phyloP scores from a whole-genome alignment of 2,797 vertebrate species.

The Micromesistius poutassou region DNA sequence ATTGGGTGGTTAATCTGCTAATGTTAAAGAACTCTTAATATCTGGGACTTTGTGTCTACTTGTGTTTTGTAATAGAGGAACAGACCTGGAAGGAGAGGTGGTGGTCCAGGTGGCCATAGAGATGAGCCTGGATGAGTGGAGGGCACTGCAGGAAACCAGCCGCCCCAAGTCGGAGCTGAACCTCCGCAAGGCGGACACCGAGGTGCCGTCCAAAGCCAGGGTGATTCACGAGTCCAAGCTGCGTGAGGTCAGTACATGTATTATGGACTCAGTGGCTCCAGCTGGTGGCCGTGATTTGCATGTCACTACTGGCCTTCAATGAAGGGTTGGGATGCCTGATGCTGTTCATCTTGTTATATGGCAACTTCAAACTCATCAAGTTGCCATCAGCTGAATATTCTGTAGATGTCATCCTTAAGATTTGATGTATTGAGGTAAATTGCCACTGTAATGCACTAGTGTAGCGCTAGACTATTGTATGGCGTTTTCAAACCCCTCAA shows the following conservation, averaged over 20 bases:
- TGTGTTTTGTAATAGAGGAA: slow-evolving; percentile 34
- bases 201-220: slow-evolving; percentile 88
- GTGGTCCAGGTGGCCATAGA: slow-evolving; percentile 84
- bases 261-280: neutral
- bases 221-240: slow-evolving; percentile 93
- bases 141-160: slow-evolving; percentile 82
- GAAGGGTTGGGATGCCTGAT: neutral
- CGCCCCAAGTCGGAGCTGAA: slow-evolving; percentile 90
- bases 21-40: too few species aligned
- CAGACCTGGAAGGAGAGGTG: slow-evolving; percentile 61
- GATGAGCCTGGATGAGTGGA: slow-evolving; percentile 97
- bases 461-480: neutral
- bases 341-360: neutral
- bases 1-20: neutral
- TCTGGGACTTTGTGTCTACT: neutral
- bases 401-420: neutral
- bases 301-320: neutral
- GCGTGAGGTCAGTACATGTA: slow-evolving; percentile 71
- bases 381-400: neutral
- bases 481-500: neutral
- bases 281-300: neutral
- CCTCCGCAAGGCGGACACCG: slow-evolving; percentile 85
- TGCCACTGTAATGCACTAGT: neutral
- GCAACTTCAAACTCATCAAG: neutral
- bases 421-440: neutral